Percentiles rank a stretch among this genome's conserved stretches.
phyloP scores from a whole-genome alignment of 2,888 invertebrate genomes.

The Troides helena region DNA sequence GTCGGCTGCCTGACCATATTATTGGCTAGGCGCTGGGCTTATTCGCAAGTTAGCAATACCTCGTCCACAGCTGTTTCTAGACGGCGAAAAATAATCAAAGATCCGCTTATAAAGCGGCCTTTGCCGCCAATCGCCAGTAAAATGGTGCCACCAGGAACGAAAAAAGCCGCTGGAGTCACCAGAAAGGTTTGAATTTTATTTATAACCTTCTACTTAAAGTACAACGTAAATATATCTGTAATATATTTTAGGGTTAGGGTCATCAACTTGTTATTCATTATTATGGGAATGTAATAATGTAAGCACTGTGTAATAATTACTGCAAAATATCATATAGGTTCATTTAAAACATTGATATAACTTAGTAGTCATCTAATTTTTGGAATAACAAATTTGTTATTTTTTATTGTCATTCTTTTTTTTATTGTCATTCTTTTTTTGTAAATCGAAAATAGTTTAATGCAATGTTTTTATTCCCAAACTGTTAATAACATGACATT shows the following conservation, averaged over 20 bases:
- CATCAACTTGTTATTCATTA: neutral
- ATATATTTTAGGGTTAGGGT: neutral
- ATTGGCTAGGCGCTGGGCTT: conserved; percentile 74
- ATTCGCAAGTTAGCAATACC: conserved; percentile 68
- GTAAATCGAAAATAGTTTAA: too few species aligned
- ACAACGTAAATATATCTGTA: neutral
- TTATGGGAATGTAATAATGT: neutral
- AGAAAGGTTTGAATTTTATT: conserved; percentile 57
- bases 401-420: too few species aligned
- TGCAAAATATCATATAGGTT: neutral
- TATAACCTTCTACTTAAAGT: neutral
- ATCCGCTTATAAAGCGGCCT: conserved; percentile 71
- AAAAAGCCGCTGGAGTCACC: conserved; percentile 57
- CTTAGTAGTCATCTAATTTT: too few species aligned
- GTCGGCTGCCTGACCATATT: conserved; percentile 77
- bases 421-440: too few species aligned
- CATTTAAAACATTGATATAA: too few species aligned
- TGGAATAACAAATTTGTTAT: too few species aligned
- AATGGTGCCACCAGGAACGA: conserved; percentile 69
- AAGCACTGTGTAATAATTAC: neutral
- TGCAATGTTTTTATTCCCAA: too few species aligned
- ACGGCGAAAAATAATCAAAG: conserved; percentile 76
- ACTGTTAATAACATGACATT: too few species aligned
- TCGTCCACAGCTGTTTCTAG: conserved; percentile 73
- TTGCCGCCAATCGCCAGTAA: conserved; percentile 66